Conservation (phyloP, 2,888 invertebrate species). For the Eumacrocentrus americanus region DNA sequence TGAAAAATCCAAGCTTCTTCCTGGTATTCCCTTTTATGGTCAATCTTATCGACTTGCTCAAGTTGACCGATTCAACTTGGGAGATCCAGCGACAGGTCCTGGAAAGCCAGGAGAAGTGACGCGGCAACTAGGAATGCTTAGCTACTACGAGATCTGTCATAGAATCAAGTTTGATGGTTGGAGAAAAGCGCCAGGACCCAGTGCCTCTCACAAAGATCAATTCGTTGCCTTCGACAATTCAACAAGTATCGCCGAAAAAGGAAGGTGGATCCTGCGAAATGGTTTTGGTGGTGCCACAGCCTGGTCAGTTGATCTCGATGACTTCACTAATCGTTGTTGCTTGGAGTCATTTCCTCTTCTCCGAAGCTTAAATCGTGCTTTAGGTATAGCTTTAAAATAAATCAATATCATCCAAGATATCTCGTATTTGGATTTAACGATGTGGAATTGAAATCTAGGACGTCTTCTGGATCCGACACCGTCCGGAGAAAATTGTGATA, state of each 20-base stretch:
- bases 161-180: constrained; percentile 60
- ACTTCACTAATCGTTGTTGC: constrained; percentile 86
- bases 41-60: constrained; percentile 77
- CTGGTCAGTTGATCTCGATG: constrained; percentile 89
- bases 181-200: constrained; percentile 68
- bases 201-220: constrained; percentile 78
- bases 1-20: constrained; percentile 75
- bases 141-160: constrained; percentile 85
- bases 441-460: constrained; percentile 22
- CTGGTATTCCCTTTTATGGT: constrained; percentile 88
- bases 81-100: constrained; percentile 73
- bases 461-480: constrained; percentile 63
- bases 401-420: too few species aligned
- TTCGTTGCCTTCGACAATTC: constrained; percentile 91
- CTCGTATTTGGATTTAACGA: not conserved
- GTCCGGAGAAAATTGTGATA: constrained; percentile 68
- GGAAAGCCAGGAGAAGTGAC: constrained; percentile 83
- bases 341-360: constrained; percentile 79
- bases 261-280: constrained; percentile 74
- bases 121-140: constrained; percentile 85
- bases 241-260: constrained; percentile 77
- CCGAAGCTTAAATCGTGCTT: constrained; percentile 76
- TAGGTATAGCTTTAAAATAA: too few species aligned
- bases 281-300: constrained; percentile 83
- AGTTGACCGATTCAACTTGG: constrained; percentile 62